Conservation (phyloP, 1,140 invertebrate genomes). For the Drosophila prosaltans region DNA sequence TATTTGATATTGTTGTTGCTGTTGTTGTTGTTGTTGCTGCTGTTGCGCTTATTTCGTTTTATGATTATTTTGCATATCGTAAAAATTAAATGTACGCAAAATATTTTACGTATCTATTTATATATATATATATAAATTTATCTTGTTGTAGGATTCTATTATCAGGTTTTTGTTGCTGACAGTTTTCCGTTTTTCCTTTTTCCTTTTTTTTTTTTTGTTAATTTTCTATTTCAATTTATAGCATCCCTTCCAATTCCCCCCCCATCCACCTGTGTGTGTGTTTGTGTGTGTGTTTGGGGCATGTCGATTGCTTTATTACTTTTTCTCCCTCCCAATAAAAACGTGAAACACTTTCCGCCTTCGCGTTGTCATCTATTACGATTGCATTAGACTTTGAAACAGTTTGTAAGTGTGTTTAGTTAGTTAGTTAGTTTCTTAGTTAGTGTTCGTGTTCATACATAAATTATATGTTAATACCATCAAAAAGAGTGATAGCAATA, state of each 20-base stretch:
- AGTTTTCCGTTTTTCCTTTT: not conserved
- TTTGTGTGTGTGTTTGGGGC: constrained; percentile 26
- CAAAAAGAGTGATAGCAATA: constrained; percentile 72
- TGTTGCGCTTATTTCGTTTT: constrained; percentile 33
- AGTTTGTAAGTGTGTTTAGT: constrained; percentile 67
- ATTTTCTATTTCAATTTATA: not conserved
- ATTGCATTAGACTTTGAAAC: constrained; percentile 10
- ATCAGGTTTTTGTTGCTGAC: constrained; percentile 16
- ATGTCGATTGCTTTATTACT: constrained; percentile 52
- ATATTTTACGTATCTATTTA: constrained; percentile 45
- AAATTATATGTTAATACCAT: constrained; percentile 80
- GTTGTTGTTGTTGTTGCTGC: constrained; percentile 44
- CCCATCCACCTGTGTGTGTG: constrained; percentile 14
- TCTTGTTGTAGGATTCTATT: constrained; percentile 24
- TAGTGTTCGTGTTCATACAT: constrained; percentile 73
- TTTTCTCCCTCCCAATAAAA: not conserved
- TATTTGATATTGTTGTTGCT: constrained; percentile 55
- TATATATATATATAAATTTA: constrained; percentile 24
- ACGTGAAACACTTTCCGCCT: not conserved
- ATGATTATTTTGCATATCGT: constrained; percentile 68
- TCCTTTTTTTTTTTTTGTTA: not conserved
- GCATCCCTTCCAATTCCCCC: not conserved
- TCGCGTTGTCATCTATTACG: not conserved
- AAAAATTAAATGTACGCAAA: constrained; percentile 70
- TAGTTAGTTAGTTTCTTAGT: constrained; percentile 39